Conservation (phyloP, 2,113 vertebrate genomes). For the Typhlomys cinereus region DNA sequence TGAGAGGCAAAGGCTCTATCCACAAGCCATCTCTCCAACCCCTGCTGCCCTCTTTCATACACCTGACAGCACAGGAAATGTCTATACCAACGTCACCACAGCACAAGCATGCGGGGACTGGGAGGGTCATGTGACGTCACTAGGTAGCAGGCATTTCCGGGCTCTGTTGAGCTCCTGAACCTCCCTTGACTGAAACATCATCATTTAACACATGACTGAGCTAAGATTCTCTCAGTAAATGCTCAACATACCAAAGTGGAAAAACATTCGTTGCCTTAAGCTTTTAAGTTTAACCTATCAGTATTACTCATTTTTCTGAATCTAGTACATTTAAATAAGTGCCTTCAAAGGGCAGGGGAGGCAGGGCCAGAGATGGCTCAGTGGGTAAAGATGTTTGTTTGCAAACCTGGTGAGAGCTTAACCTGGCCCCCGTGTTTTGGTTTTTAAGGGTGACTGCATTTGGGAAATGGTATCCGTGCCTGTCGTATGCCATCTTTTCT, state of each 20-base stretch:
- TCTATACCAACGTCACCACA: background rate
- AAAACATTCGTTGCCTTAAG: background rate
- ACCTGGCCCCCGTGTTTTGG: background rate
- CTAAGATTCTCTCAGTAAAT: background rate
- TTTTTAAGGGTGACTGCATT: too few relatives aligned
- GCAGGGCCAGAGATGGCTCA: too few relatives aligned
- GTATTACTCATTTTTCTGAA: slow-evolving; percentile 16
- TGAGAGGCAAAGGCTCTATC: too few relatives aligned
- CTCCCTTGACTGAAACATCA: background rate
- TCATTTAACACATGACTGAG: background rate
- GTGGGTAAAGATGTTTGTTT: too few relatives aligned
- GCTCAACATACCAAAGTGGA: background rate
- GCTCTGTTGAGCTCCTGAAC: background rate
- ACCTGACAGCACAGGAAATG: background rate
- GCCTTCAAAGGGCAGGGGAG: background rate
- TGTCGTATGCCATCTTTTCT: too few relatives aligned
- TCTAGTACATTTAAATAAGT: background rate
- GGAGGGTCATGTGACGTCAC: background rate
- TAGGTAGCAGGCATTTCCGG: background rate
- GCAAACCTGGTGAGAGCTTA: too few relatives aligned
- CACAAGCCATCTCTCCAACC: too few relatives aligned
- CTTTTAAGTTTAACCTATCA: slow-evolving; percentile 28
- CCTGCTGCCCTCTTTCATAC: background rate
- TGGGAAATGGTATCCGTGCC: too few relatives aligned
- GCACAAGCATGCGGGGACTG: background rate